Base-by-base conservation (phyloP, 2,797 vertebrate genomes). In the Octomys mimax region DNA sequence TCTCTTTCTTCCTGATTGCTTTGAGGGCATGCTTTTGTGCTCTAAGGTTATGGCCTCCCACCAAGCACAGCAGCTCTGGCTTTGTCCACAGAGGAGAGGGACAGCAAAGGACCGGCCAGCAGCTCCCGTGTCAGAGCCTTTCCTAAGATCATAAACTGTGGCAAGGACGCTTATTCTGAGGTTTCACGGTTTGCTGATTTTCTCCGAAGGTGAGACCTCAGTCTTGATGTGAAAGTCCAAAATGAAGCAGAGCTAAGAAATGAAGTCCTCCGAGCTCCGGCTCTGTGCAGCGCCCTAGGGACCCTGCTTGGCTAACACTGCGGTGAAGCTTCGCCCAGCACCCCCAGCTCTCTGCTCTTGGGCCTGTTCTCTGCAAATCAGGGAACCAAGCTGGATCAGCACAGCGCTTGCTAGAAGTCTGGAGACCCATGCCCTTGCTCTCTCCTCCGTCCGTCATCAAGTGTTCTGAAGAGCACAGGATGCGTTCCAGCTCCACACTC, bases 101-200 rank as follows among this genome's bases (percentile, higher is more conserved):
- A 83, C 61, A 62, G 19, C 75, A 64, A 62, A 83, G 10, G 57
- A 70, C 24, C 84, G 80, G n/a, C 70, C 31, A 80, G 52, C 9
- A 91, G 9, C n/a, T 95, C 36, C 79, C 26, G 28, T 73, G 61
- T 68, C 46, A 85, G 68, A 91, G 11, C 21, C n/a, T 71, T 92
- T 86, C n/a, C 73, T 31, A n/a, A 62, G 62, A 86, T 88, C 91
- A 92, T 80, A 87, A 87, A 94, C 81, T 68, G 64, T 85, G 36
- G 9, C 46, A 64, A 59, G 66, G 21, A 82, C 54, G 39, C 28
- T 73, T 88, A 84, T 92, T 87, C 57, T 87, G 59, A 91, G 11
- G 7, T 78, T 66, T 73, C 78, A 46, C 31, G 21, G 59, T 82
- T 87, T 81, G 52, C n/a, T 36, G 14, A 18, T 89, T 86, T 95